Percentiles rank a stretch among this genome's conserved stretches.
These are phyloP conservation scores for Colletes latitarsis DNA, from an alignment of 1,140 invertebrate species.

Conservation along the genomic window DNA sequence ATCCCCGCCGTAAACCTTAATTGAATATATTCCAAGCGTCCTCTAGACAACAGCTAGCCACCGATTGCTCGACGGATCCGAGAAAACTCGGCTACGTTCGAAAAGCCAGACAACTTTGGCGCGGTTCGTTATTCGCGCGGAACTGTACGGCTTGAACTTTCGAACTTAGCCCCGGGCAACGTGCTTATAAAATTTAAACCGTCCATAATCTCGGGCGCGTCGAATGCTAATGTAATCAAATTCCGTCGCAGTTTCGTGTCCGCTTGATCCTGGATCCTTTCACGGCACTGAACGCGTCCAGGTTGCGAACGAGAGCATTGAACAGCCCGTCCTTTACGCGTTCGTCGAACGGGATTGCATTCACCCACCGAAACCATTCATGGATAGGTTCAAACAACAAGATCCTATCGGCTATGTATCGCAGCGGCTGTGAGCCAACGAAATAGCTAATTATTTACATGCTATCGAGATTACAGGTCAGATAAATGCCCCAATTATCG, in stretches of 20 bases:
- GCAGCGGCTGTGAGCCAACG: not conserved
- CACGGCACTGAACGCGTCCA: no score
- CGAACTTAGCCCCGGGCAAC: not conserved
- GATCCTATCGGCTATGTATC: not conserved
- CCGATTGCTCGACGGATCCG: conserved; percentile 2
- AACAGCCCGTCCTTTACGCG: not conserved
- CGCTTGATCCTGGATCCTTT: not conserved
- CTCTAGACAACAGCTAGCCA: not conserved
- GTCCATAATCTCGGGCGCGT: not conserved
- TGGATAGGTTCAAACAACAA: no score
- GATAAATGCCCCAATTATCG: no score
- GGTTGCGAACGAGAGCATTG: not conserved
- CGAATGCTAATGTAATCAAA: conserved; percentile 28
- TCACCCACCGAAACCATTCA: not conserved
- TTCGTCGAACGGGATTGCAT: not conserved
- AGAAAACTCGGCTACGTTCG: conserved; percentile 1
- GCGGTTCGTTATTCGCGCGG: conserved; percentile 2
- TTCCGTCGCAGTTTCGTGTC: not conserved
- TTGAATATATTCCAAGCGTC: conserved; percentile 32
- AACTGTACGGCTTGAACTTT: not conserved
- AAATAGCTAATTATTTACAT: not conserved
- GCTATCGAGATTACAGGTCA: not conserved
- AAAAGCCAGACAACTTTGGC: not conserved
- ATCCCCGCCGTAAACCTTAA: conserved; percentile 52
- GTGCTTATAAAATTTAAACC: conserved; percentile 10